Evolutionary conservation across 2,113 vertebrate species (phyloP).

Genomic region (Megalops atlanticus): DNA sequence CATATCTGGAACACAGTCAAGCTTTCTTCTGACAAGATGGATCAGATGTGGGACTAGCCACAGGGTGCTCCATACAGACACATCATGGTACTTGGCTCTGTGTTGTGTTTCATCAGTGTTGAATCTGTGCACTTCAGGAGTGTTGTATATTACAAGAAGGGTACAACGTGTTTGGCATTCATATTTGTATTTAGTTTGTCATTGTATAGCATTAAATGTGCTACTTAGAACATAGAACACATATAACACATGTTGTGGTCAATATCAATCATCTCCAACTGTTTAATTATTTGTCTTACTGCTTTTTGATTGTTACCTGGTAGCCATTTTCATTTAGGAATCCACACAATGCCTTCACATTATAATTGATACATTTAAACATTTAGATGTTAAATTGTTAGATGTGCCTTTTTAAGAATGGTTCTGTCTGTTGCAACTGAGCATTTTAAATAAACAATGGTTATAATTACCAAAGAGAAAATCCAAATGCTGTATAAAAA

Average conservation of each 20-base stretch:
- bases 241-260: neutral
- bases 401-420: neutral
- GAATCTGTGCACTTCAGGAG: too few species aligned
- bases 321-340: neutral
- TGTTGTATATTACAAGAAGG: too few species aligned
- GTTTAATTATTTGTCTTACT: neutral
- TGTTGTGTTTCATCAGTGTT: too few species aligned
- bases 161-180: too few species aligned
- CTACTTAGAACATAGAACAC: too few species aligned
- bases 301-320: neutral
- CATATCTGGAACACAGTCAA: slow-evolving; percentile 4
- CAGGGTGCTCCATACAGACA: neutral
- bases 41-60: too few species aligned
- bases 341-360: too few species aligned
- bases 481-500: neutral
- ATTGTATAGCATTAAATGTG: neutral
- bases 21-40: neutral
- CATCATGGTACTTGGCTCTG: too few species aligned
- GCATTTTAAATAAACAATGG: neutral
- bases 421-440: neutral
- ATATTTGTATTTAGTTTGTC: neutral
- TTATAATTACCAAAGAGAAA: neutral
- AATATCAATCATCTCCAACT: neutral
- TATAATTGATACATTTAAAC: too few species aligned
- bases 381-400: neutral